A percentile compares a stretch with the other conserved stretches of the same genome.
Evolutionary conservation across 2,888 invertebrate species (phyloP).

Genomic region (Pasiphila rectangulata): DNA sequence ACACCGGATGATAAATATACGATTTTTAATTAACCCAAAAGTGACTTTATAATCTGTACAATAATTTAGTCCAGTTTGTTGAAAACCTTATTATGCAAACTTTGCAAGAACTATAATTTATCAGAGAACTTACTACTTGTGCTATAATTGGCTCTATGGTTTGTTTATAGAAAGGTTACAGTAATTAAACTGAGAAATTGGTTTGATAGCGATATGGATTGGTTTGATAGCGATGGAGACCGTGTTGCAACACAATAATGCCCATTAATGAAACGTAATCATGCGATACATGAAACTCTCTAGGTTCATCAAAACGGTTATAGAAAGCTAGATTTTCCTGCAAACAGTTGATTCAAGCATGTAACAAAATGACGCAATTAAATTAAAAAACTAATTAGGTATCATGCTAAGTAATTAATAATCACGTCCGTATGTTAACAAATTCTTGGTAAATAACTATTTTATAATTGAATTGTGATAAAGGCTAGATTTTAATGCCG

Average conservation of each 20-base stretch:
- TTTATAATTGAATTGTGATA: neutral
- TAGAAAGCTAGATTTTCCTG: constrained; percentile 25
- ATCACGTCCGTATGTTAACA: constrained; percentile 4
- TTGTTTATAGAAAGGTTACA: constrained; percentile 55
- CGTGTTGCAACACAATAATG: constrained; percentile 58
- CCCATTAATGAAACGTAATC: constrained; percentile 62
- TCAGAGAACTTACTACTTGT: constrained; percentile 21
- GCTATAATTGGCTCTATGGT: constrained; percentile 27
- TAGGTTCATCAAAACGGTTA: constrained; percentile 42
- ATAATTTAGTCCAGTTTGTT: too few species aligned
- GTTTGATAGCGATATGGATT: constrained; percentile 52
- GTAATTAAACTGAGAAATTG: constrained; percentile 64
- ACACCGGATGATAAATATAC: too few species aligned
- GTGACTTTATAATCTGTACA: too few species aligned
- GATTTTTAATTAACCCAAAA: too few species aligned
- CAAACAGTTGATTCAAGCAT: constrained; percentile 11
- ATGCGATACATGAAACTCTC: constrained; percentile 64
- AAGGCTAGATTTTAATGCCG: neutral
- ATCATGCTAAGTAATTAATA: constrained; percentile 11
- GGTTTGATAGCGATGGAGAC: constrained; percentile 56
- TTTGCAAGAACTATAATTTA: too few species aligned
- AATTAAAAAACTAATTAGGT: constrained; percentile 11
- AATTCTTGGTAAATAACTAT: constrained; percentile 8
- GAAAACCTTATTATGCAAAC: too few species aligned
- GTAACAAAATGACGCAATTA: constrained; percentile 10